Conservation (phyloP, 2,888 invertebrate species). For the Nemurella pictetii region DNA sequence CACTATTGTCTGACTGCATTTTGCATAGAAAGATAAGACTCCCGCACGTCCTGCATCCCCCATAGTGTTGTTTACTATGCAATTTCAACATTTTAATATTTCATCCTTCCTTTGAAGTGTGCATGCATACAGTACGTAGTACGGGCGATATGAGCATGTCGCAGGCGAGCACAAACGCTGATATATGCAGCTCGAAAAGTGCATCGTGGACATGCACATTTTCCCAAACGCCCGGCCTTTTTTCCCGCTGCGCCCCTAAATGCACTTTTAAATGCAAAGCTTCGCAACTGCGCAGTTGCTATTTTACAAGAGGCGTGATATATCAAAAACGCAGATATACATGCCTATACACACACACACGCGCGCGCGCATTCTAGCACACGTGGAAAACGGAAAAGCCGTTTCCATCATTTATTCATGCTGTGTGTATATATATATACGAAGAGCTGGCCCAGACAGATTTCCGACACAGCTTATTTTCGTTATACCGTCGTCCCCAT, state of each 20-base stretch:
- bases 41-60: not conserved
- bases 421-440: not conserved
- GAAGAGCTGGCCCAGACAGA: not conserved
- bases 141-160: no score
- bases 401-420: not conserved
- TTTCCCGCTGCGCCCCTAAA: no score
- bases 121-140: not conserved
- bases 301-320: not conserved
- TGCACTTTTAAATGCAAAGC: no score
- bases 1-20: not conserved
- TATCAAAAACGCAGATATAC: not conserved
- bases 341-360: not conserved
- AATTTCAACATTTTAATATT: not conserved
- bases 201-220: not conserved
- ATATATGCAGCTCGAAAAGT: not conserved
- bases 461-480: not conserved
- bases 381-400: not conserved
- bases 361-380: not conserved
- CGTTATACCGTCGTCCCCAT: not conserved
- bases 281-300: no score
- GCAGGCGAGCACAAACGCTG: no score
- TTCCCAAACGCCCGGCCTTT: no score
- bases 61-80: not conserved
- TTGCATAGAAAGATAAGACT: not conserved
- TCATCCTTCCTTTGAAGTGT: not conserved